Base-by-base conservation (phyloP, 2,113 vertebrate genomes). In the Barbus barbus region DNA sequence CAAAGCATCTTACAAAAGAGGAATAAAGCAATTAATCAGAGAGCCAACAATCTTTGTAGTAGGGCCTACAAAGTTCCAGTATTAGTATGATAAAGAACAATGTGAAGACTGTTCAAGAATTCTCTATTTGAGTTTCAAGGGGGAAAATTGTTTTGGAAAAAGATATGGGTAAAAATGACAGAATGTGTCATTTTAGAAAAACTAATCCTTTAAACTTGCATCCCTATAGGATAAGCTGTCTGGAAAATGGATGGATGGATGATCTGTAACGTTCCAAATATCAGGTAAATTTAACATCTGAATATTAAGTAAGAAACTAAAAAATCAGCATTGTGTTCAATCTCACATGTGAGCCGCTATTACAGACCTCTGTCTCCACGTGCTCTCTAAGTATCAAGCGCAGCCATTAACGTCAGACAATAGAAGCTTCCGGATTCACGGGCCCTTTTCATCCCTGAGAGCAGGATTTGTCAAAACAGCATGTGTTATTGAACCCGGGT, bases 391-490 rank as follows among this genome's bases (percentile, higher is more conserved):
- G 58, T 69, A 22, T 75, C 44, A n/a, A 79, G 41, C 41, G 56
- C 83, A 89, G 18, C 53, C 38, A 36, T 84, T 48, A 61, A 7
- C 18, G 61, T 33, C 67, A 84, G 80, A 87, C 80, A 76, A 75
- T 38, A 82, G 72, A 85, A 38, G 63, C 51, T 83, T 83, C 33
- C 65, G 81, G 80, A 85, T 75, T 58, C 24, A 44, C 44, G 26
- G 51, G 44, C 33, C 69, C 72, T 72, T 85, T 83, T 60, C 51
- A 83, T 79, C 72, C 85, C 88, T 74, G 87, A 83, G 85, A 81
- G 81, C 88, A 83, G 89, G 90, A 85, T 90, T 90, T 84, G 67
- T 79, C 74, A 84, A 72, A 84, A 65, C 67, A 74, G 72, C 86
- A 67, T 56, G 83, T 67, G 73, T 72, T 41, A 73, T 28, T 53